Base-by-base conservation (phyloP, 2,888 invertebrate genomes). In the Lasioglossum figueresi region DNA sequence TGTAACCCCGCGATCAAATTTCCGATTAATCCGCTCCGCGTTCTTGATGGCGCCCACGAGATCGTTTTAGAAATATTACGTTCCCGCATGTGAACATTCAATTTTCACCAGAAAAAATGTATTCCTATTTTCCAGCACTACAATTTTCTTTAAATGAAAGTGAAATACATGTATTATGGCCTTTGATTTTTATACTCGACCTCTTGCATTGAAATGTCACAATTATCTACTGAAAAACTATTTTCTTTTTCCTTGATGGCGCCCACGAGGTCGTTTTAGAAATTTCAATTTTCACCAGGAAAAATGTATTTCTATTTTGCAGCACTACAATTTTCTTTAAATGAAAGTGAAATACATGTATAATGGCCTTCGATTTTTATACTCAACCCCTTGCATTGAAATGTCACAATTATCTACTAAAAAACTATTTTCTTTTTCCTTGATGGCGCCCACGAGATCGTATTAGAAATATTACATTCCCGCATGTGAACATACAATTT, bases 11-110 rank as follows among this genome's bases (percentile, higher is more conserved):
- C 75, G 80, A 86, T 86, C 76, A 88, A 82, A 79, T 37, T 82
- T 80, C 40, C 73, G 79, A 87, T 87, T 87, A 87, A 83, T 80
- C 80, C 74, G 59, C 16, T 16, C 12, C 73, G 48, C 37, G 80
- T 59, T 70, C 70, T 48, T 71, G 19, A 66, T 23, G 70, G 12
- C 48, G 45, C 43, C 70, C 23, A 8, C 37, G 37, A 52, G 19
- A 23, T 59, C 16, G 43, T 48, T 27, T 31, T 52, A 8, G 2
- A 27, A 23, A 31, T 68, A 31, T 37, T 23, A 37, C 34, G 1
- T 12, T 10, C 34, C 37, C 23, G 37, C 31, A 68, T 34, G 68
- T 37, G 68, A 63, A 63, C 31, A 31, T 31, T 27, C 59, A 27
- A 27, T 14, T 14, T 59, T 27, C 27, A 63, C 1, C 5, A 2